Evolutionary conservation across 2,113 vertebrate species (phyloP), one percentile per base, ranked within the genome.

Genomic region (Stomatorhinus ivindoensis): DNA sequence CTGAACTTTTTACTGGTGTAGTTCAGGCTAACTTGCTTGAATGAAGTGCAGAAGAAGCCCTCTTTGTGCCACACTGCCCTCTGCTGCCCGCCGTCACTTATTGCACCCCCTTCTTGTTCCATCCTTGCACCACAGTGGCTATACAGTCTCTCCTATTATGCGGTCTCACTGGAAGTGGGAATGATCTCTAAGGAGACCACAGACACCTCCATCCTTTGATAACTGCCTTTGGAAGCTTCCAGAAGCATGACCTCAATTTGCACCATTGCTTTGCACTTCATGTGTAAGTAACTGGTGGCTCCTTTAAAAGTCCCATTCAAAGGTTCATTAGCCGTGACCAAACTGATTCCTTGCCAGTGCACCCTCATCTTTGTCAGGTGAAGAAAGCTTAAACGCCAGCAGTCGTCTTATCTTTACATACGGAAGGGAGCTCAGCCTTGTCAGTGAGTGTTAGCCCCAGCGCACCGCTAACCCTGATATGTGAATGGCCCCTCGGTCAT

Each of bases 371-470:
- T 91, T 93, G 88, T 92, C 93, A 91, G 93, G 90, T 91, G 92
- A 94, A 94, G 91, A 91, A 90, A 93, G 93, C 92, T 95, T 93
- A 94, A n/a, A 93, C 84, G 51, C 92, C 92, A 88, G 92, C 93
- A 93, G 90, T 92, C 94, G 93, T 93, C 92, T 93, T 94, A 92
- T 94, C 93, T 93, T 27, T 48, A 82, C 86, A 89, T 86, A 90
- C 92, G 90, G 92, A 92, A 46, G 91, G 91, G 42, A 4, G 55
- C 92, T 91, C 89, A 91, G 92, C 93, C 93, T 94, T 91, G 94
- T 95, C 93, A 91, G 31, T 0, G 51, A 92, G 82, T 88, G 93
- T 90, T 93, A 94, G 94, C n/a, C n/a, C 8, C 27, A 31, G n/a
- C 92, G 91, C 91, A 93, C 85, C 86, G 53, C 27, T 93, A 95